phyloP scores from a whole-genome alignment of 2,113 vertebrate species.

The Furnarius figulus region DNA sequence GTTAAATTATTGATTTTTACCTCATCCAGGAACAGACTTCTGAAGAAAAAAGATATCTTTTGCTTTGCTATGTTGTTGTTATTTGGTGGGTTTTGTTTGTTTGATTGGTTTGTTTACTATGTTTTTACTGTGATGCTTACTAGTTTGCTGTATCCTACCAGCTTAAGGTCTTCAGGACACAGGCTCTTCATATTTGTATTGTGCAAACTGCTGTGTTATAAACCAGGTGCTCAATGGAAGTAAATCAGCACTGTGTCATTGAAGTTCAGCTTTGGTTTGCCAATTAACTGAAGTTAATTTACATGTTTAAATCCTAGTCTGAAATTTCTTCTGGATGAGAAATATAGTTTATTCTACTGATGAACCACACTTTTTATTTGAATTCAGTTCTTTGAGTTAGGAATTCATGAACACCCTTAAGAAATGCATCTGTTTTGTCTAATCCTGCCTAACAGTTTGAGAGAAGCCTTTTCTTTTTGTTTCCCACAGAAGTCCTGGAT shows the following conservation, averaged over 20 bases:
- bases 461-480: background rate
- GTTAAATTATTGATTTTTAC: background rate
- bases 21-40: background rate
- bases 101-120: background rate
- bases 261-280: background rate
- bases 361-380: background rate
- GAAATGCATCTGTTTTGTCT: background rate
- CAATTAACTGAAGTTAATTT: background rate
- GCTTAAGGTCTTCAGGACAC: background rate
- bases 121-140: background rate
- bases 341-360: background rate
- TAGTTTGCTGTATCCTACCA: background rate
- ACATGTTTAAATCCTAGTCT: background rate
- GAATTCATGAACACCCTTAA: background rate
- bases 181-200: background rate
- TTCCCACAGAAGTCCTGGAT: background rate
- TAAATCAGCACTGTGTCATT: background rate
- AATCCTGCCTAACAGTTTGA: background rate
- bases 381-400: background rate
- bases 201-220: background rate
- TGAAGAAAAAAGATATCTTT: background rate
- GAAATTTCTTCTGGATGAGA: background rate
- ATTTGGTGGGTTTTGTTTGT: fast-evolving
- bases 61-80: background rate
- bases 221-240: background rate